Conservation (phyloP, 2,797 vertebrate species). For the Lepus townsendii region DNA sequence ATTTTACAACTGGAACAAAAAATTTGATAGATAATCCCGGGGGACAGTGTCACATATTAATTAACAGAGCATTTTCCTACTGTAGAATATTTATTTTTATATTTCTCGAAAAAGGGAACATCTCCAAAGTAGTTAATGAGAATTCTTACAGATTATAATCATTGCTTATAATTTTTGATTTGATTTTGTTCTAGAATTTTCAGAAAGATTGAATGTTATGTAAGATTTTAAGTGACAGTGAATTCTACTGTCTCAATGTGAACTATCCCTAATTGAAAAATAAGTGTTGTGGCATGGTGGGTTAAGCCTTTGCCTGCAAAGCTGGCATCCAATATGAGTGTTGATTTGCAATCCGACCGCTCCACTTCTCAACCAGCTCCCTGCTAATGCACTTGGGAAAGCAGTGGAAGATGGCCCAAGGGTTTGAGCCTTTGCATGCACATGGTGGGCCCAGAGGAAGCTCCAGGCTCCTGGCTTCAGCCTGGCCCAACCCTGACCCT, state of each 20-base stretch:
- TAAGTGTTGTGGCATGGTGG: background rate
- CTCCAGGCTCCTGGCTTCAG: no score
- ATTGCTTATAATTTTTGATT: background rate
- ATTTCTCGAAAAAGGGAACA: background rate
- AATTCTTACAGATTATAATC: background rate
- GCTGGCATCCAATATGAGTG: no score
- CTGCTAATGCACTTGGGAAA: no score
- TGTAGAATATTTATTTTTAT: background rate
- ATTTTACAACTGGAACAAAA: background rate
- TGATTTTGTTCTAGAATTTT: background rate
- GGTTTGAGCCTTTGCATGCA: no score
- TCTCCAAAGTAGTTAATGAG: background rate
- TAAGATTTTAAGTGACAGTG: background rate
- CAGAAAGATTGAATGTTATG: background rate
- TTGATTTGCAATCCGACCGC: no score
- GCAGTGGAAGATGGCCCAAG: no score
- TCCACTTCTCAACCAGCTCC: no score
- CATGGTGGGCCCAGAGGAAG: no score
- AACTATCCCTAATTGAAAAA: conserved; percentile 20
- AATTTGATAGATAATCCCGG: background rate
- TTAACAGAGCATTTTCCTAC: background rate
- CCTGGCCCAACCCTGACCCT: no score
- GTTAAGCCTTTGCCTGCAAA: no score
- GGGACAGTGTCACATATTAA: background rate
- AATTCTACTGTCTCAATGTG: background rate